Percentiles rank a stretch among this genome's conserved stretches.
Conservation (phyloP, 1,140 invertebrate species). For the Bombyx mandarina region DNA sequence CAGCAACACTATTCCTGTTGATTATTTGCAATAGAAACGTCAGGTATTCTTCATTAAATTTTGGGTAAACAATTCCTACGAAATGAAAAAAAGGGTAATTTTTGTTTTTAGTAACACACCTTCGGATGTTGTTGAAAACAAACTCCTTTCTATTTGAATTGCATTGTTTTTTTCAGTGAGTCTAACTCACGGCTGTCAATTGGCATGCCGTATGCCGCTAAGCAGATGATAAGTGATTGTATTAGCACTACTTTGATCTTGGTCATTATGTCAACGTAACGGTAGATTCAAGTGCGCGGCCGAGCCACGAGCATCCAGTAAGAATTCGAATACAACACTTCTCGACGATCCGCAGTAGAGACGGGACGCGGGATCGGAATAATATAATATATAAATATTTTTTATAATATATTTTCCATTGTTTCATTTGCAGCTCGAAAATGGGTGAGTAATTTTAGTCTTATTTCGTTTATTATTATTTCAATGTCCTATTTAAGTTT, state of each 20-base stretch:
- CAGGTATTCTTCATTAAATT: no score
- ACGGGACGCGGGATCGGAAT: constrained; percentile 8
- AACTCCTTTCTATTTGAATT: not conserved
- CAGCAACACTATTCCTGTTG: no score
- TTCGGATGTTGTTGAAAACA: not conserved
- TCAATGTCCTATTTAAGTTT: not conserved
- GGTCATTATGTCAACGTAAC: constrained; percentile 39
- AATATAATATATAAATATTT: no score
- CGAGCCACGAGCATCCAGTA: constrained; percentile 11
- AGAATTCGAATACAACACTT: constrained; percentile 12
- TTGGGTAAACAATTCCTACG: no score
- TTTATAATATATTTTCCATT: no score
- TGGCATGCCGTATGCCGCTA: not conserved
- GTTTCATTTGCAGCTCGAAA: no score
- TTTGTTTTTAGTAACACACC: no score
- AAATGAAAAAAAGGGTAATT: no score
- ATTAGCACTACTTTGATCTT: constrained; percentile 15
- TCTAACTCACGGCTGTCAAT: no score
- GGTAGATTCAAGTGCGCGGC: constrained; percentile 44
- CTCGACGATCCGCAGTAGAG: constrained; percentile 7
- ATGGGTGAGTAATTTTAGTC: no score
- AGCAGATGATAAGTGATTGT: constrained; percentile 2
- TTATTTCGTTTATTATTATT: no score
- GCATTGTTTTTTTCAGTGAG: not conserved
- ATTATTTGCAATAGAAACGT: no score